Base-by-base conservation (phyloP, 1,140 invertebrate species). In the Lucilia sericata region DNA sequence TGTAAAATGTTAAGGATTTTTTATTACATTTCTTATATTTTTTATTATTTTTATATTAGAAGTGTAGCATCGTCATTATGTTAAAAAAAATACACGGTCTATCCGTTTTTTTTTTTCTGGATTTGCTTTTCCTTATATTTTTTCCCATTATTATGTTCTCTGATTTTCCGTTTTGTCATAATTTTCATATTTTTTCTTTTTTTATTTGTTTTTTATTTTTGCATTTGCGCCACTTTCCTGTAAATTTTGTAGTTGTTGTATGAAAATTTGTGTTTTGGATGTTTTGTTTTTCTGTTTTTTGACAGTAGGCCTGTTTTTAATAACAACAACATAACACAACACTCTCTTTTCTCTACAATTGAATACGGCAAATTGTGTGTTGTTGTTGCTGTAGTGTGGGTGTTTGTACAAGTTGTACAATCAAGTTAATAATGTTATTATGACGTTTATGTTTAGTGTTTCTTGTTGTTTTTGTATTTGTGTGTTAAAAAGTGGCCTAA, bases 301-400 rank as follows among this genome's bases (percentile, higher is more conserved):
- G 5, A 5, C 60, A 60, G 14, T 30, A 60, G 65, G 65, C 65
- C 21, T 70, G 19, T 70, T 70, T 70, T 70, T 70, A 21, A 55
- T 17, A 55, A 70, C 65, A 55, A 70, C 65, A 70, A 70, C 65
- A 70, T 70, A 70, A 70, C 65, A 70, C 65, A 70, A 70, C n/a
- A 70, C 65, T 70, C 65, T 70, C 65, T 70, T 60, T 60, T 70
- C 65, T 70, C 55, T 60, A 12, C n/a, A 1, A 2, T 7, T 60
- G 55, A n/a, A n/a, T 70, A 12, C 8, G 65, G 65, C 55, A 60
- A 14, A 60, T n/a, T 70, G 8, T 70, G 19, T 70, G 9, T 70
- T 70, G 19, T 70, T 70, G 65, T 17, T 21, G n/a, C 8, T 21
- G n/a, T 70, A 70, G 65, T 70, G 65, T 70, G 65, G 65, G 65